These are phyloP conservation scores for Eupithecia inturbata DNA, from an alignment of 2,888 invertebrate genomes.

Conservation along the genomic window DNA sequence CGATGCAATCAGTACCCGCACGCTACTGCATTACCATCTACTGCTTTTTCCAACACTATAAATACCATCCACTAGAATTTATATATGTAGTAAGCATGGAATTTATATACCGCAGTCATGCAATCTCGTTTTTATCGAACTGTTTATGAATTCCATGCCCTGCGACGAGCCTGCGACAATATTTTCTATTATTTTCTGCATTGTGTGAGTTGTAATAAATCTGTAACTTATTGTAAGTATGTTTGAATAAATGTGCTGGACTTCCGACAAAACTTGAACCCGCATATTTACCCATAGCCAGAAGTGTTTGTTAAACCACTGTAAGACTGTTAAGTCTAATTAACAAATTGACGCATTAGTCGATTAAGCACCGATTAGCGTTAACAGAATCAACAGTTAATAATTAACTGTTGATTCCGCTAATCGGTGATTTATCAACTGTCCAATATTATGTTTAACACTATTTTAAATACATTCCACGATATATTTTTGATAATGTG, in stretches of 20 bases:
- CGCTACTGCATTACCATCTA: slow-evolving; percentile 49
- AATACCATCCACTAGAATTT: slow-evolving; percentile 30
- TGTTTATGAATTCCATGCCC: slow-evolving; percentile 40
- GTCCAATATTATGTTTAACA: too few species aligned
- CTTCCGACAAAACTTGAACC: not conserved
- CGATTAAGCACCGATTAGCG: not conserved
- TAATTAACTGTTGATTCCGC: too few species aligned
- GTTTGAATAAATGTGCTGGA: not conserved
- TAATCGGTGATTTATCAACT: too few species aligned
- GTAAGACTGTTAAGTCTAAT: too few species aligned
- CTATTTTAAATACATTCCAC: too few species aligned
- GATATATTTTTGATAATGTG: too few species aligned
- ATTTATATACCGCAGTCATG: slow-evolving; percentile 39
- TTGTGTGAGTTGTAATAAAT: slow-evolving; percentile 16
- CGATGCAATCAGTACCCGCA: slow-evolving; percentile 56
- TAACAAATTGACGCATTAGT: not conserved
- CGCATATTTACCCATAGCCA: not conserved
- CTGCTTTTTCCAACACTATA: slow-evolving; percentile 43
- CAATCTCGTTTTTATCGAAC: slow-evolving; percentile 38
- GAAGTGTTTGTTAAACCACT: too few species aligned
- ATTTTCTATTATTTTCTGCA: slow-evolving; percentile 26
- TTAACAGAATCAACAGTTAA: too few species aligned
- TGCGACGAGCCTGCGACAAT: slow-evolving; percentile 25
- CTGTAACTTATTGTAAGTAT: not conserved
- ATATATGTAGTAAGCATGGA: slow-evolving; percentile 6